phyloP scores from a whole-genome alignment of 2,888 invertebrate genomes.

The Hecatera dysodea region DNA sequence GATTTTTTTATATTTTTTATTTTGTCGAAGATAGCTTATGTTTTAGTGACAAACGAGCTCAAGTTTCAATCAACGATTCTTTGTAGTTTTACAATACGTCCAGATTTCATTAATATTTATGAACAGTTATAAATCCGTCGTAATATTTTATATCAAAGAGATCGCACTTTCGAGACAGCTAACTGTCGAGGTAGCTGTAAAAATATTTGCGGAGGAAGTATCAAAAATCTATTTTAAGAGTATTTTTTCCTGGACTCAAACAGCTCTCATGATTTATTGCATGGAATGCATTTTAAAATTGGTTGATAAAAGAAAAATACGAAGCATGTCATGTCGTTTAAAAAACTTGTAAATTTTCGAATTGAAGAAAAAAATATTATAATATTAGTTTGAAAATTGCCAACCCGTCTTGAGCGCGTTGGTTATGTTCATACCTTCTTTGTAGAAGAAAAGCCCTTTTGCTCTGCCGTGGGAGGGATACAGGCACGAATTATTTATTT shows the following conservation, averaged over 20 bases:
- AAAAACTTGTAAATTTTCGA: too few species aligned
- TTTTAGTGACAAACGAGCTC: background rate
- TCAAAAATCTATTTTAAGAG: conserved; percentile 4
- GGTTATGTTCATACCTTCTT: too few species aligned
- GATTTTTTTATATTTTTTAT: background rate
- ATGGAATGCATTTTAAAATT: background rate
- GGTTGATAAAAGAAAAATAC: too few species aligned
- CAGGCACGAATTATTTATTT: background rate
- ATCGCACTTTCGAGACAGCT: too few species aligned
- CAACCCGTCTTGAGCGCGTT: too few species aligned
- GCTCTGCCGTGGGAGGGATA: background rate
- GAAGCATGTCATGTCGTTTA: too few species aligned
- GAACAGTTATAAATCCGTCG: background rate
- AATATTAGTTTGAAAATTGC: too few species aligned
- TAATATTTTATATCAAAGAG: conserved; percentile 9
- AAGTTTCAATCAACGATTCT: background rate
- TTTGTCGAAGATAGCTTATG: background rate
- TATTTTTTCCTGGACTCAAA: background rate
- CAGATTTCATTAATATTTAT: background rate
- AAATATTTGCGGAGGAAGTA: conserved; percentile 3
- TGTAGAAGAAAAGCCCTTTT: too few species aligned
- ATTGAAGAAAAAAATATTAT: too few species aligned
- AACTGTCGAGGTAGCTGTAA: too few species aligned
- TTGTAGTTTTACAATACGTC: too few species aligned
- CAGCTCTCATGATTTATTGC: background rate